Percentiles rank a stretch among this genome's conserved stretches.
phyloP scores from a whole-genome alignment of 2,888 invertebrate species.

The Drosophila colorata region DNA sequence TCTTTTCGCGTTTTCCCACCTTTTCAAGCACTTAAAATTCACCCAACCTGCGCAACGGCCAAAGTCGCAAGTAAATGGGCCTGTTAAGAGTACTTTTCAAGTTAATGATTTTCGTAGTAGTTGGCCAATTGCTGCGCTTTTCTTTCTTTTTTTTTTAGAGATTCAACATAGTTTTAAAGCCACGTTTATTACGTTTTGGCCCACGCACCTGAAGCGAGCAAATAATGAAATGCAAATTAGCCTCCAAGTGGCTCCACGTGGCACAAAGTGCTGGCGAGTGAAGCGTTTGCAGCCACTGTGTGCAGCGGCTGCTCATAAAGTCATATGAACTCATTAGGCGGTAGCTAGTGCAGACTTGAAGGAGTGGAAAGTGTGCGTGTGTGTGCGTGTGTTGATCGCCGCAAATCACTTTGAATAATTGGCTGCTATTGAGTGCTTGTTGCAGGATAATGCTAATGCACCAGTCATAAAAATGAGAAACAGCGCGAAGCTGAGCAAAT shows the following conservation, averaged over 20 bases:
- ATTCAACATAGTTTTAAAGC: conserved; percentile 36
- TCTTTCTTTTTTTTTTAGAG: conserved; percentile 38
- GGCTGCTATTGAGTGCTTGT: conserved; percentile 51
- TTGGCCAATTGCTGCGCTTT: background rate
- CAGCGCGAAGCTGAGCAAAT: conserved; percentile 29
- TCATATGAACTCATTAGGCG: conserved; percentile 66
- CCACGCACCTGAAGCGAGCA: conserved; percentile 44
- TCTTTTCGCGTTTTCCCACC: no score
- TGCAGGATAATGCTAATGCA: conserved; percentile 34
- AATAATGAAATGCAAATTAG: conserved; percentile 73
- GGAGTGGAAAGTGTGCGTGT: conserved; percentile 2
- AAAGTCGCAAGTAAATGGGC: no score
- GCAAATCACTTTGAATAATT: conserved; percentile 69
- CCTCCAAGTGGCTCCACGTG: conserved; percentile 15
- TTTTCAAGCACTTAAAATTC: no score
- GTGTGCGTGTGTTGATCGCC: conserved; percentile 13
- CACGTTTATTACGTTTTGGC: conserved; percentile 26
- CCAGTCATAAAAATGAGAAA: conserved; percentile 18
- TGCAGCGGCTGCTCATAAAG: conserved; percentile 55
- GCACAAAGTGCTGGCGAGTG: conserved; percentile 3
- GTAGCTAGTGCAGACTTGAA: conserved; percentile 19
- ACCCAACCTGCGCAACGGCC: no score
- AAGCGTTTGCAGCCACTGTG: conserved; percentile 5
- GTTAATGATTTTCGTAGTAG: conserved; percentile 23
- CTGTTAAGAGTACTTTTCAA: conserved; percentile 8